Conservation (phyloP, 2,888 invertebrate genomes). For the Cheilosia variabilis region DNA sequence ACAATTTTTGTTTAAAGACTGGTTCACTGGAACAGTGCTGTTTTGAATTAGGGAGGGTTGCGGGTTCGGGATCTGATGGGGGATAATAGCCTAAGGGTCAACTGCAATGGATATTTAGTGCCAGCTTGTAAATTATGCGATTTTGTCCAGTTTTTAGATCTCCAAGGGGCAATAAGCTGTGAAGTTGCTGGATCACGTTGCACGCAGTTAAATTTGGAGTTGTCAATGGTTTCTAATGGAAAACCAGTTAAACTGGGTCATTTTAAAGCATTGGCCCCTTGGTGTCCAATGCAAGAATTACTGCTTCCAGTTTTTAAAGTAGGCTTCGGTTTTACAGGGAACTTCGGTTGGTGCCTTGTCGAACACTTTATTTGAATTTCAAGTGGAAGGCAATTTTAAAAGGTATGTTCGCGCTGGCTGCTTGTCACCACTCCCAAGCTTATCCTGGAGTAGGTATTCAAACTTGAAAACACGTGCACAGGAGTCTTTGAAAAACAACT, state of each 20-base stretch:
- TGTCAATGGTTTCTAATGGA: too few relatives aligned
- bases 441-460: too few relatives aligned
- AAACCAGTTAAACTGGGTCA: conserved; percentile 11
- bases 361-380: too few relatives aligned
- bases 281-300: neutral
- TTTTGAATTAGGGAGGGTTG: conserved; percentile 16
- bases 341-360: too few relatives aligned
- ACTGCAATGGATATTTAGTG: neutral
- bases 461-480: too few relatives aligned
- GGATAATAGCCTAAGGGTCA: conserved; percentile 13
- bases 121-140: neutral
- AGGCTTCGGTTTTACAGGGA: neutral
- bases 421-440: too few relatives aligned
- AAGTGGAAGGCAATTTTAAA: too few relatives aligned
- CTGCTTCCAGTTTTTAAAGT: neutral
- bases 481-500: too few relatives aligned
- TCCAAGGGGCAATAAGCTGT: conserved; percentile 10
- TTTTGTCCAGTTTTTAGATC: neutral
- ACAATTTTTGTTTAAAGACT: conserved; percentile 34
- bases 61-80: neutral
- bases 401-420: too few relatives aligned
- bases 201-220: too few relatives aligned
- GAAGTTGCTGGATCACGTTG: neutral
- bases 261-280: neutral
- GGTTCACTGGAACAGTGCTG: neutral